phyloP scores from a whole-genome alignment of 2,113 vertebrate genomes.

The Aix galericulata region DNA sequence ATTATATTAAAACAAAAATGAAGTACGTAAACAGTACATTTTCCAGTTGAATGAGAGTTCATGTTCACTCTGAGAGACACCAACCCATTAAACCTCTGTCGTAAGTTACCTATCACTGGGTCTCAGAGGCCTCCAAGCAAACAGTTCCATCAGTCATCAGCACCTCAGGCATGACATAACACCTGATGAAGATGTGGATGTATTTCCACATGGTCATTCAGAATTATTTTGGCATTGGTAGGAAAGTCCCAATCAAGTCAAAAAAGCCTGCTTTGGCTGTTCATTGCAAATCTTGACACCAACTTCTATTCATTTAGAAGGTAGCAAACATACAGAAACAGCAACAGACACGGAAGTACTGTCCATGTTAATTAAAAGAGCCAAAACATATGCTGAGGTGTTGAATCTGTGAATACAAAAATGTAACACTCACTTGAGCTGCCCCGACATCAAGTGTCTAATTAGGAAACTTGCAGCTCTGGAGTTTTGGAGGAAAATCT shows the following conservation, averaged over 20 bases:
- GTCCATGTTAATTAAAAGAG: not conserved
- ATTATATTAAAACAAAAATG: not conserved
- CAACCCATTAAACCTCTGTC: not conserved
- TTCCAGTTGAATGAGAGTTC: not conserved
- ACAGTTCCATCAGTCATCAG: not conserved
- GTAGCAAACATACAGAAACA: not conserved
- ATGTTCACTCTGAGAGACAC: not conserved
- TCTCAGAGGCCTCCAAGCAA: not conserved
- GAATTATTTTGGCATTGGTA: not conserved
- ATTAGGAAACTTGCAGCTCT: not conserved
- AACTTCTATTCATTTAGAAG: not conserved
- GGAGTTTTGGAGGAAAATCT: not conserved
- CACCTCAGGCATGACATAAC: not conserved
- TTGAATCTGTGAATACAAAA: not conserved
- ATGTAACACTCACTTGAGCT: rapidly evolving
- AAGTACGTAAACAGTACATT: not conserved
- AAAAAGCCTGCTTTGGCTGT: not conserved
- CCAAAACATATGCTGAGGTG: not conserved
- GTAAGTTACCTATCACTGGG: not conserved
- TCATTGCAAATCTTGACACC: not conserved
- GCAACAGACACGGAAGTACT: not conserved
- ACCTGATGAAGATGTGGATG: not conserved
- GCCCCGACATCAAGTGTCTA: not conserved
- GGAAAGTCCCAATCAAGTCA: not conserved
- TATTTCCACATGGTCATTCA: not conserved